A percentile compares a stretch with the other conserved stretches of the same genome.
phyloP scores from a whole-genome alignment of 2,113 vertebrate species.

The Poeciliopsis occidentalis region DNA sequence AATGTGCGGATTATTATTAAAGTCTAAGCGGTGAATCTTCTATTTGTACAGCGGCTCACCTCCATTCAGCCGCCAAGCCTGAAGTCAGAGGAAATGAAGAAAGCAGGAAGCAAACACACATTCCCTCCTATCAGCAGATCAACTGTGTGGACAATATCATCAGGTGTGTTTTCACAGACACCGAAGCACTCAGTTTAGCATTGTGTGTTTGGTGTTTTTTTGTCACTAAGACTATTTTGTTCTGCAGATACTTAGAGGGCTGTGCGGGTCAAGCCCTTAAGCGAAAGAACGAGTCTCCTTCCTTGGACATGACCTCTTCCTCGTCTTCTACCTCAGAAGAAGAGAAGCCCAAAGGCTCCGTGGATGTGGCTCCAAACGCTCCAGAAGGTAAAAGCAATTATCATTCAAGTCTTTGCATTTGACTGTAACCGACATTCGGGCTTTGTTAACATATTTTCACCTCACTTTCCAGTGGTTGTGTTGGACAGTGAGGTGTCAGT shows the following conservation, averaged over 20 bases:
- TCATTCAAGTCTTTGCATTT: neutral
- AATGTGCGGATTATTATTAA: neutral
- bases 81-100: constrained; percentile 64
- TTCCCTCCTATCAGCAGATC: constrained; percentile 92
- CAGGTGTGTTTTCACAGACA: constrained; percentile 72
- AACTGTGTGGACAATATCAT: constrained; percentile 91
- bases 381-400: constrained; percentile 72
- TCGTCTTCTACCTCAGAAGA: constrained; percentile 86
- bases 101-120: constrained; percentile 69
- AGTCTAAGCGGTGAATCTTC: neutral
- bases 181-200: neutral
- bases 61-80: constrained; percentile 45
- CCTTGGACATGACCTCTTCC: constrained; percentile 81
- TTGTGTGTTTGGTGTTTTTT: neutral
- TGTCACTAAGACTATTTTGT: constrained; percentile 2
- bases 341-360: constrained; percentile 73
- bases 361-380: constrained; percentile 42
- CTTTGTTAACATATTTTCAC: constrained; percentile 11
- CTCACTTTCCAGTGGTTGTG: constrained; percentile 60
- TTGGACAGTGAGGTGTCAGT: constrained; percentile 71
- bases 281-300: constrained; percentile 83
- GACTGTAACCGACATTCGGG: neutral
- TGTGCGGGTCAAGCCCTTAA: constrained; percentile 85
- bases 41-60: constrained; percentile 35
- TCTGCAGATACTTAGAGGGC: constrained; percentile 86